Evolutionary conservation across 2,797 vertebrate genomes (phyloP), one percentile per base, ranked within the genome.

Genomic region (Leucoraja ocellata): DNA sequence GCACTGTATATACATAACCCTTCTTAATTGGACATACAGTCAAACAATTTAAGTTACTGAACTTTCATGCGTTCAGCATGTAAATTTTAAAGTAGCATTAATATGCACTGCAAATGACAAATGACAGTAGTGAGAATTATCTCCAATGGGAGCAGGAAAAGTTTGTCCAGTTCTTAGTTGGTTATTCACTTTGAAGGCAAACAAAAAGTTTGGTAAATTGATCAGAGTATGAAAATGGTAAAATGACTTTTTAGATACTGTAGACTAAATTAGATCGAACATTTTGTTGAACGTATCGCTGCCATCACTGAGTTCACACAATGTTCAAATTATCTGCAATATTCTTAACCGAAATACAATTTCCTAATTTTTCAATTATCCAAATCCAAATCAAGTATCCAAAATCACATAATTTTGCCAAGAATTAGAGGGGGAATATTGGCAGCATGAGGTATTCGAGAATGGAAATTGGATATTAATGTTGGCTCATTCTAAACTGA

Each of bases 81-180:
- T 94, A 94, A 94, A 95, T 95, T 94, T 95, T 93, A 93, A 79
- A 18, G 21, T 3, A 91, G 94, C 76, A 94, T 94, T 94, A 94
- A 77, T 92, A 80, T 79, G 84, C 88, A 93, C 93, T 94, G 93
- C 94, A 94, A 71, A 93, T 93, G 94, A 94, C 91, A 93, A 80
- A 92, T 68, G 94, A 93, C 93, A 93, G 93, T 93, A 23, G 91
- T 91, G 63, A 79, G 79, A 88, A 93, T 73, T 79, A 93, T 93
- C 84, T 94, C 94, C 94, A 8, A 58, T 84, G 93, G 88, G 93
- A 61, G 39, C 54, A 74, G 93, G 65, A 93, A 68, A 93, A 93
- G 92, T 93, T 93, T 1, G 2, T 73, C 71, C n/a, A 80, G 93
- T 93, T 93, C 93, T 93, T 94, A 94, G 91, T 93, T 93, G 93